Conservation (phyloP, 2,797 vertebrate genomes). For the Champsocephalus gunnari region DNA sequence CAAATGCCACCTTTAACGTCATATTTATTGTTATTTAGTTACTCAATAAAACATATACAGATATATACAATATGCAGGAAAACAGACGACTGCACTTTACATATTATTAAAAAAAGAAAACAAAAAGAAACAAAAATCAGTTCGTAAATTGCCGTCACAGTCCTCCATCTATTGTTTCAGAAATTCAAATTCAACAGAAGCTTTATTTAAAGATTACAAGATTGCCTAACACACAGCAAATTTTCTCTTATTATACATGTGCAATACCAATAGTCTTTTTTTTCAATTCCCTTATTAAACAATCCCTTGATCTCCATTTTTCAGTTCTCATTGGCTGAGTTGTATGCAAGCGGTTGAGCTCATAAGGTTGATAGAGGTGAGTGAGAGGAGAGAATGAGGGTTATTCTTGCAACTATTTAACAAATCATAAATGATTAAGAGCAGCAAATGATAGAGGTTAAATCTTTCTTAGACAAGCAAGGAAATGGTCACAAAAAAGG, state of each 20-base stretch:
- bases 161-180: conserved; percentile 96
- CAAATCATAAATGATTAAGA: conserved; percentile 50
- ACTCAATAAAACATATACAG: conserved; percentile 99
- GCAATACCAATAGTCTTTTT: conserved; percentile 92
- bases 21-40: conserved; percentile 99
- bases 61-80: conserved; percentile 99
- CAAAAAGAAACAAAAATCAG: conserved; percentile 88
- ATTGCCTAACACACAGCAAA: conserved; percentile 98
- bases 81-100: conserved; percentile 99
- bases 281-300: conserved; percentile 83
- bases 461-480: conserved; percentile 42
- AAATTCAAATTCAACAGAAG: conserved; percentile 93
- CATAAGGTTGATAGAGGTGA: conserved; percentile 33
- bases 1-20: conserved; percentile 93
- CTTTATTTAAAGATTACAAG: conserved; percentile 91
- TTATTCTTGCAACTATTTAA: conserved; percentile 32
- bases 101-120: conserved; percentile 92
- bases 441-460: conserved; percentile 49
- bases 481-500: conserved; percentile 35
- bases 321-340: conserved; percentile 83
- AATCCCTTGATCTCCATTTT: conserved; percentile 64
- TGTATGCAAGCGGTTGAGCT: conserved; percentile 86
- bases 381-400: conserved; percentile 6
- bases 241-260: conserved; percentile 98
- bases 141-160: conserved; percentile 94